Percentiles rank a stretch among this genome's conserved stretches.
These are phyloP conservation scores for Anseranas semipalmata DNA, from an alignment of 2,113 vertebrate species.

Conservation along the genomic window DNA sequence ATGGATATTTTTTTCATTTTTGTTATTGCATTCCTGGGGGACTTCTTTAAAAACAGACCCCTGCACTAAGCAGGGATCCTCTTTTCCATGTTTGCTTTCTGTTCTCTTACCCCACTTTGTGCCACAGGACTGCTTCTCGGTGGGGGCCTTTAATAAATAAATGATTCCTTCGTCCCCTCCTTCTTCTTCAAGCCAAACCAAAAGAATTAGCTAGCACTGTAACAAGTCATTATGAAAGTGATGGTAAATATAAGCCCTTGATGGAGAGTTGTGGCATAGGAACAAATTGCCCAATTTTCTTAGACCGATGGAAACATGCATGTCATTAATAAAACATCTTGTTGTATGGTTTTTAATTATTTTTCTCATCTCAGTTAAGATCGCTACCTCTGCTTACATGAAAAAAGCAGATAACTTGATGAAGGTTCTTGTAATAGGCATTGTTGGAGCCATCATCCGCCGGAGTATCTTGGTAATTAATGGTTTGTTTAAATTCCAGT, in stretches of 20 bases:
- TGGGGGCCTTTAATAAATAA: background rate
- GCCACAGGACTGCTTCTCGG: background rate
- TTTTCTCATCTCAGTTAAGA: constrained; percentile 56
- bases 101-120: background rate
- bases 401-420: constrained; percentile 36
- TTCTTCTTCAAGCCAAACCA: background rate
- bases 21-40: background rate
- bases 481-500: constrained; percentile 43
- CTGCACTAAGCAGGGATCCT: background rate
- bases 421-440: constrained; percentile 57
- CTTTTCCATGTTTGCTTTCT: background rate
- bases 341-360: constrained; percentile 64
- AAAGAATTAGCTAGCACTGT: background rate
- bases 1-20: background rate
- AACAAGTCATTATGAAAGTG: background rate
- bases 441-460: constrained; percentile 51
- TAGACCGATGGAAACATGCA: rapidly evolving
- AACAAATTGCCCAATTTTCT: constrained; percentile 43
- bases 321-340: constrained; percentile 66
- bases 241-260: background rate
- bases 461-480: constrained; percentile 55
- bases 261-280: background rate
- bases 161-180: background rate
- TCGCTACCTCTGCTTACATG: constrained; percentile 20
- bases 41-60: background rate